Percentiles rank a stretch among this genome's conserved stretches.
phyloP scores from a whole-genome alignment of 2,888 invertebrate genomes.

The Invenusta paracnida region DNA sequence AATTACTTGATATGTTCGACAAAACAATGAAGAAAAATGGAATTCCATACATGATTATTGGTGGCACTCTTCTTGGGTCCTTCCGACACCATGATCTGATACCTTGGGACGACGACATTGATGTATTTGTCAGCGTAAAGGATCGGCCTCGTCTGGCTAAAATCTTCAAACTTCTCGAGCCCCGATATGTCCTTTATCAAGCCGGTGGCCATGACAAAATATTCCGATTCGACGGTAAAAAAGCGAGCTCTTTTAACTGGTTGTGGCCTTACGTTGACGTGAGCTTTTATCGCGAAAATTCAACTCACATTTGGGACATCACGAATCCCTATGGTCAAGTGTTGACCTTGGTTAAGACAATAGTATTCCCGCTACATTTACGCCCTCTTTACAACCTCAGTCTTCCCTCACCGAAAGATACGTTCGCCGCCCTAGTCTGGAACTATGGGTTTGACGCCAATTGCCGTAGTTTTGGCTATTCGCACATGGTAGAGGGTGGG shows the following conservation, averaged over 20 bases:
- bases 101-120: conserved; percentile 48
- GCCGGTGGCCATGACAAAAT: conserved; percentile 45
- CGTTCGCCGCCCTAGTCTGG: conserved; percentile 42
- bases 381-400: conserved; percentile 46
- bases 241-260: conserved; percentile 46
- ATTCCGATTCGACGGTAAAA: conserved; percentile 39
- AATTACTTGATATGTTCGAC: conserved; percentile 31
- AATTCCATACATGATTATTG: conserved; percentile 46
- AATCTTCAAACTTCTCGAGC: conserved; percentile 3
- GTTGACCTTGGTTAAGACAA: conserved; percentile 44
- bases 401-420: conserved; percentile 47
- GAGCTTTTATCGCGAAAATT: conserved; percentile 47
- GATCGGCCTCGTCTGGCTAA: conserved; percentile 25
- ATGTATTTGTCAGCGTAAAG: conserved; percentile 43
- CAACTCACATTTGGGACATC: conserved; percentile 47
- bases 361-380: conserved; percentile 47
- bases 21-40: conserved; percentile 32
- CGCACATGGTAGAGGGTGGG: conserved; percentile 46
- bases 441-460: conserved; percentile 42
- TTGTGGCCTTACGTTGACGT: conserved; percentile 48
- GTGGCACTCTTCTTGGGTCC: conserved; percentile 47
- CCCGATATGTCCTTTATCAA: conserved; percentile 39
- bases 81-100: conserved; percentile 47
- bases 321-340: conserved; percentile 43
- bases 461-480: conserved; percentile 46